phyloP scores from a whole-genome alignment of 1,140 invertebrate genomes.

The Achroia grisella region DNA sequence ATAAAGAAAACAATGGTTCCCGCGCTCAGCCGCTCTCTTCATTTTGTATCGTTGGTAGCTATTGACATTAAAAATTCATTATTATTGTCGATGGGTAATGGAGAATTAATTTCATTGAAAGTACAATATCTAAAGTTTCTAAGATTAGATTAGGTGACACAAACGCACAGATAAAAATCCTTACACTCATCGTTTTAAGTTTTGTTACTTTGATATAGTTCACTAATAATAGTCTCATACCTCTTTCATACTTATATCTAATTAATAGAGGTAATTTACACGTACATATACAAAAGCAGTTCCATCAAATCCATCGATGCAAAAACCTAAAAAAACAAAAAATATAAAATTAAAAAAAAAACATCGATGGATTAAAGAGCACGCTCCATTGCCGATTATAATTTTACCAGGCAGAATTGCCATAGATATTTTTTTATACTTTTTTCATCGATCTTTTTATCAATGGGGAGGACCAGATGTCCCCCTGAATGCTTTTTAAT shows the following conservation, averaged over 20 bases:
- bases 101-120: too few relatives aligned
- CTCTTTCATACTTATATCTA: too few relatives aligned
- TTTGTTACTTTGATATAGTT: too few relatives aligned
- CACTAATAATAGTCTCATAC: too few relatives aligned
- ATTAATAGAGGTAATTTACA: too few relatives aligned
- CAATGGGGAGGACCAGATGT: constrained; percentile 31
- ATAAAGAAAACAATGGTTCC: constrained; percentile 29
- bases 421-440: constrained; percentile 31
- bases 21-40: constrained; percentile 3
- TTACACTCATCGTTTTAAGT: too few relatives aligned
- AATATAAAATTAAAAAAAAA: constrained; percentile 9
- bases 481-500: constrained; percentile 47
- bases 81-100: too few relatives aligned
- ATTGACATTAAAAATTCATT: too few relatives aligned
- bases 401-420: constrained; percentile 30
- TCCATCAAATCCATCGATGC: neutral
- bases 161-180: too few relatives aligned
- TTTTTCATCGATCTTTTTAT: constrained; percentile 29
- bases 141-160: too few relatives aligned
- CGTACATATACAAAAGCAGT: too few relatives aligned
- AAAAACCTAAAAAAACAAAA: neutral
- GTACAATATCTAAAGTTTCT: too few relatives aligned
- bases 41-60: neutral
- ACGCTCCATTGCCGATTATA: constrained; percentile 61
- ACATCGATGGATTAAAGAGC: constrained; percentile 46